phyloP scores from a whole-genome alignment of 2,113 vertebrate genomes.

The Daubentonia madagascariensis region DNA sequence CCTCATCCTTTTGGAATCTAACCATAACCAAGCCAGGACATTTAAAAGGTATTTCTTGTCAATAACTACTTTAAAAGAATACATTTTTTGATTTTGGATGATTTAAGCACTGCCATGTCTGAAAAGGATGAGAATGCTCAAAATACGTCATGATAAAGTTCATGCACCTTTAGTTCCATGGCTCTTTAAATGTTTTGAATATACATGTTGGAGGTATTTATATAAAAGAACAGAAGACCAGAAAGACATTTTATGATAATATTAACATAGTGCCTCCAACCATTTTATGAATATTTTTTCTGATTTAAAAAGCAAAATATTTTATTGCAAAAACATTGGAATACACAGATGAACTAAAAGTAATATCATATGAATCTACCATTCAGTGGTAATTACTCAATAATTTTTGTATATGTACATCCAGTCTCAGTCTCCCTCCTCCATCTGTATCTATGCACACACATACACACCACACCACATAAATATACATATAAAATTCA shows the following conservation, averaged over 20 bases:
- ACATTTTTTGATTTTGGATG: background rate
- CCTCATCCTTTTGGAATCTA: background rate
- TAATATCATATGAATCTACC: background rate
- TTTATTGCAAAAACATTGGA: background rate
- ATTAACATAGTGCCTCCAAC: background rate
- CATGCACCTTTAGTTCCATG: background rate
- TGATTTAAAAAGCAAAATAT: background rate
- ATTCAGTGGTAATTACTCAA: background rate
- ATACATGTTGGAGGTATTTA: background rate
- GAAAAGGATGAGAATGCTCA: background rate
- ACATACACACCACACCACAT: background rate
- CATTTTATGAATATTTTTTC: background rate
- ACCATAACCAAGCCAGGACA: background rate
- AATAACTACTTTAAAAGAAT: background rate
- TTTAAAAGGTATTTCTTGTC: background rate
- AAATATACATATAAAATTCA: background rate
- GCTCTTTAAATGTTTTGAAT: background rate
- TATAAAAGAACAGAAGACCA: background rate
- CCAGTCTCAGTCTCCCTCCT: background rate
- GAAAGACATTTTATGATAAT: background rate
- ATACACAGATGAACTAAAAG: background rate
- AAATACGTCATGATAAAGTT: background rate
- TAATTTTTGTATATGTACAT: background rate
- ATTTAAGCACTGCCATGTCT: background rate
- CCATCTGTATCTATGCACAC: background rate